Percentiles rank a stretch among this genome's conserved stretches.
These are phyloP conservation scores for Tetropium fuscum DNA, from an alignment of 2,888 invertebrate genomes.

Conservation along the genomic window DNA sequence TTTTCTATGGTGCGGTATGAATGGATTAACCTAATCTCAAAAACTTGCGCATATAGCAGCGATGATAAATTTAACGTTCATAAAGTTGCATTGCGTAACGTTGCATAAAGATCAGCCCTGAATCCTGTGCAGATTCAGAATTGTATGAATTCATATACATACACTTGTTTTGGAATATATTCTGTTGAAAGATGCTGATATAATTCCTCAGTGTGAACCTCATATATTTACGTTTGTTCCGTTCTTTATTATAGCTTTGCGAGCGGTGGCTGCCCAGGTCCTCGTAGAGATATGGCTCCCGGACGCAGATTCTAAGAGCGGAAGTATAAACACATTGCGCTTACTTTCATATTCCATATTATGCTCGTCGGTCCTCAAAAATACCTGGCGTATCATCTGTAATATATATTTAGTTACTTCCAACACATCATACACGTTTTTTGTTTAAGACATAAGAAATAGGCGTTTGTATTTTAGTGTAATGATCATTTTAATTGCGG, in stretches of 20 bases:
- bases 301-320: constrained; percentile 51
- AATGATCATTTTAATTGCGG: constrained; percentile 15
- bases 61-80: too few species aligned
- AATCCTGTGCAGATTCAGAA: too few species aligned
- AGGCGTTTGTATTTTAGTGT: constrained; percentile 19
- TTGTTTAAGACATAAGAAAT: constrained; percentile 5
- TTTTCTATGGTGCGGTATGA: too few species aligned
- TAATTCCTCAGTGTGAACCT: background rate
- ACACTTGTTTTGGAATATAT: too few species aligned
- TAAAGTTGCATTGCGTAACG: too few species aligned
- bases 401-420: background rate
- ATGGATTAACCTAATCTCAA: too few species aligned
- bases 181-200: too few species aligned
- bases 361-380: constrained; percentile 14
- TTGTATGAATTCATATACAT: too few species aligned
- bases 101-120: too few species aligned
- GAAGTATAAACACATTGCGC: constrained; percentile 18
- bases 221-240: constrained; percentile 24
- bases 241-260: constrained; percentile 46
- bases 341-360: constrained; percentile 12
- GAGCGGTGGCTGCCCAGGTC: constrained; percentile 46
- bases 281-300: constrained; percentile 64
- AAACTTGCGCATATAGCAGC: too few species aligned
- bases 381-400: constrained; percentile 7
- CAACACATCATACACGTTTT: constrained; percentile 2